Percentiles rank a stretch among this genome's conserved stretches.
phyloP scores from a whole-genome alignment of 2,888 invertebrate species.

The Cryptocephalus moraei region DNA sequence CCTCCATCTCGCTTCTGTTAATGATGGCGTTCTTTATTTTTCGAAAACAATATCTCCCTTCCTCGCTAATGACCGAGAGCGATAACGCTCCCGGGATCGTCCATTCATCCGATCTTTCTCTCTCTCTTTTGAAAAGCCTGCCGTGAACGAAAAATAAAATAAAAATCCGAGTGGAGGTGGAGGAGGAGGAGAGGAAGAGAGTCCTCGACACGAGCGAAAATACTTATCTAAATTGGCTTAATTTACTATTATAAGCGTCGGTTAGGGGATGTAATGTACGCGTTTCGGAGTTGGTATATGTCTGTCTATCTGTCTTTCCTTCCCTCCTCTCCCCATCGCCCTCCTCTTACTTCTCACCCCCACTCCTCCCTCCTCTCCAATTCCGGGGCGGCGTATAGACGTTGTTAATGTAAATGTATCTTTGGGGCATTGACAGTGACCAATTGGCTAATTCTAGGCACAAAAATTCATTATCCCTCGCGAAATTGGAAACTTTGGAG shows the following conservation, averaged over 20 bases:
- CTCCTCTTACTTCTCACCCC: conserved; percentile 21
- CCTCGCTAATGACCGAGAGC: too few species aligned
- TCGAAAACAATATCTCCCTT: too few species aligned
- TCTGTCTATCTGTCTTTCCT: too few species aligned
- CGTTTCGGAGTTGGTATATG: too few species aligned
- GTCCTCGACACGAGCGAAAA: conserved; percentile 3
- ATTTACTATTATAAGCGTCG: conserved; percentile 19
- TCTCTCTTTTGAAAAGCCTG: too few species aligned
- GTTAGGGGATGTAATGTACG: conserved; percentile 17
- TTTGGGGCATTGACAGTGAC: conserved; percentile 35
- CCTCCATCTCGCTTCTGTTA: too few species aligned
- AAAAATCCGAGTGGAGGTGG: too few species aligned
- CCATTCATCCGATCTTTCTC: too few species aligned
- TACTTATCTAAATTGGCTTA: conserved; percentile 19
- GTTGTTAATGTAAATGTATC: conserved; percentile 35
- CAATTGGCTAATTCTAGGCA: conserved; percentile 30
- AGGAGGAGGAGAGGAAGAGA: too few species aligned
- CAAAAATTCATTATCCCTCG: conserved; percentile 32
- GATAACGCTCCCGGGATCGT: too few species aligned
- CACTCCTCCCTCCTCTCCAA: conserved; percentile 24
- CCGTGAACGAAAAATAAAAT: too few species aligned
- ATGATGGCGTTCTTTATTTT: too few species aligned
- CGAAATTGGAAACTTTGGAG: conserved; percentile 31
- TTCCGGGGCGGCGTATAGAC: conserved; percentile 18
- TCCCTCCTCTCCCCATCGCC: conserved; percentile 12